Conservation (phyloP, 2,113 vertebrate species). For the Pyrgilauda ruficollis region DNA sequence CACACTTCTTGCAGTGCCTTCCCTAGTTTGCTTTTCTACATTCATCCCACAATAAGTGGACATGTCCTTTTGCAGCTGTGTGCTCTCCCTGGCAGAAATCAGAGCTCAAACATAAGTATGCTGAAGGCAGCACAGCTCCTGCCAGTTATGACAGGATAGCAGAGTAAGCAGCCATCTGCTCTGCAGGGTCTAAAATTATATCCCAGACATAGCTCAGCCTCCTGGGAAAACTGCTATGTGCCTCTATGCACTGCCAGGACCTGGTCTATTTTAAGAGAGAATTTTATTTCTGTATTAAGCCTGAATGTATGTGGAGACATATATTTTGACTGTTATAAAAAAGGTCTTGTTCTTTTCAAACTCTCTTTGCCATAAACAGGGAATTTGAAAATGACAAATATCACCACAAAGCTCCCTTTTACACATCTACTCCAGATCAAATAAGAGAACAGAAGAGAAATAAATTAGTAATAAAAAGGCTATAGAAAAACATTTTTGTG, state of each 20-base stretch:
- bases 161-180: not conserved
- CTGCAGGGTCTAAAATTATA: conserved; percentile 29
- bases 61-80: not conserved
- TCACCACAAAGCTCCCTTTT: not conserved
- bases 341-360: not conserved
- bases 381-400: not conserved
- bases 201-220: not conserved
- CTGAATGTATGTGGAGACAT: not conserved
- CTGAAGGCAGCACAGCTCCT: not conserved
- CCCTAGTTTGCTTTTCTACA: not conserved
- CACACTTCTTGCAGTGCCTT: not conserved
- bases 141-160: not conserved
- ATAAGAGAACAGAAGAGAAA: not conserved
- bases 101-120: not conserved
- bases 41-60: not conserved
- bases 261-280: not conserved
- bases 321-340: not conserved
- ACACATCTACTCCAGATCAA: not conserved
- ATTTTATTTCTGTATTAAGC: not conserved
- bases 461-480: not conserved
- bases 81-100: not conserved
- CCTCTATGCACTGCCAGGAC: not conserved
- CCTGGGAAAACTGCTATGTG: not conserved
- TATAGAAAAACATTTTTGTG: not conserved
- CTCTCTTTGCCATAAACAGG: not conserved